Conservation (phyloP, 1,140 invertebrate species). For the Lutraria rhynchaena region DNA sequence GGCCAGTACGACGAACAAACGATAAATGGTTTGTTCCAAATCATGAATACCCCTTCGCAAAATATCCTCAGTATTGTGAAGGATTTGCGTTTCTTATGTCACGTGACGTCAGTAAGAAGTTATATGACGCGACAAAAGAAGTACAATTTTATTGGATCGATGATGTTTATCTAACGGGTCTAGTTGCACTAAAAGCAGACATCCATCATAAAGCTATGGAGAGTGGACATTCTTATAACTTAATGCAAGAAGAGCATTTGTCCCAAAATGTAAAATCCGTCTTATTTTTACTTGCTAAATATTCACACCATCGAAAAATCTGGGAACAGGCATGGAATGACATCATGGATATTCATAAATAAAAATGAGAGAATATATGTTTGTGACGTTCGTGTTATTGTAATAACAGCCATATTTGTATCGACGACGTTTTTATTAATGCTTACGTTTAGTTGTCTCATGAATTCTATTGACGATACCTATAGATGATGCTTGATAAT, state of each 20-base stretch:
- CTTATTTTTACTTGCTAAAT: constrained; percentile 54
- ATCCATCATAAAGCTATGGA: constrained; percentile 38
- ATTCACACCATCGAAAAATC: background rate
- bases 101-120: constrained; percentile 32
- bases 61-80: constrained; percentile 58
- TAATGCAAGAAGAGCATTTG: constrained; percentile 5
- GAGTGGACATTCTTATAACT: constrained; percentile 23
- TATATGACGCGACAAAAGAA: constrained; percentile 30
- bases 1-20: constrained; percentile 5
- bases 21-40: constrained; percentile 44
- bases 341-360: constrained; percentile 12
- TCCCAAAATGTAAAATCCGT: constrained; percentile 23
- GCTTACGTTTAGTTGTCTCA: too few relatives aligned
- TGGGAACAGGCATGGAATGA: constrained; percentile 51
- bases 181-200: constrained; percentile 35
- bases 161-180: constrained; percentile 56
- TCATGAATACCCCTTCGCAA: constrained; percentile 36
- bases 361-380: too few relatives aligned
- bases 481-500: too few relatives aligned
- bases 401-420: too few relatives aligned
- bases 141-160: constrained; percentile 61
- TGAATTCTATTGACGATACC: too few relatives aligned
- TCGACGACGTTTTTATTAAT: too few relatives aligned
- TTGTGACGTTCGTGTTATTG: too few relatives aligned
- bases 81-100: constrained; percentile 58